Percentiles rank a stretch among this genome's conserved stretches.
Evolutionary conservation across 2,888 invertebrate genomes (phyloP).

Genomic region (Zaprionus bogoriensis): DNA sequence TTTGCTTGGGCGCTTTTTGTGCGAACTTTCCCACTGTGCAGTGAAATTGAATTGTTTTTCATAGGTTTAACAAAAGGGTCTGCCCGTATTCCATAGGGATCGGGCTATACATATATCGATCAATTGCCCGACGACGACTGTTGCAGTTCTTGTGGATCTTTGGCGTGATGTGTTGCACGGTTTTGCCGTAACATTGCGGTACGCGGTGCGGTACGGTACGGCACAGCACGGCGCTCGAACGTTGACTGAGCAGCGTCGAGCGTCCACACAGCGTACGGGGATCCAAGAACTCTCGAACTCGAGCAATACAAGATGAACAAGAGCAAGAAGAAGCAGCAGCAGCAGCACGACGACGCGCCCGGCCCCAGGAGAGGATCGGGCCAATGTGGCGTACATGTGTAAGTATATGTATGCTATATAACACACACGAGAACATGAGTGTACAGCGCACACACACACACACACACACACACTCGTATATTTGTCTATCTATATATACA

Average conservation of each 20-base stretch:
- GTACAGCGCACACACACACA: not conserved
- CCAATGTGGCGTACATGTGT: slow-evolving; percentile 1
- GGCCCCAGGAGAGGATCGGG: slow-evolving; percentile 15
- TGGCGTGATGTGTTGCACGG: too few relatives aligned
- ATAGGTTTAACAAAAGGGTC: not conserved
- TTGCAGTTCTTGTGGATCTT: too few relatives aligned
- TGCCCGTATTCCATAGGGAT: not conserved
- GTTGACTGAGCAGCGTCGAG: slow-evolving; percentile 69
- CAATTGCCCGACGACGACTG: not conserved
- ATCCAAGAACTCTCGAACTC: slow-evolving; percentile 17
- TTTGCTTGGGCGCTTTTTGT: slow-evolving; percentile 14
- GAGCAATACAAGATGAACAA: not conserved
- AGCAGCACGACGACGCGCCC: too few relatives aligned
- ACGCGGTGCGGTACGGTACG: slow-evolving; percentile 41
- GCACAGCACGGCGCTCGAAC: slow-evolving; percentile 65
- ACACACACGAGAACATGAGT: not conserved
- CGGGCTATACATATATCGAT: not conserved
- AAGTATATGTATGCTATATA: not conserved
- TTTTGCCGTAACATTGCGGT: slow-evolving; percentile 59
- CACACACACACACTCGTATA: not conserved
- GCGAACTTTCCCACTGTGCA: slow-evolving; percentile 19
- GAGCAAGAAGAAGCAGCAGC: too few relatives aligned
- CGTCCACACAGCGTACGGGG: slow-evolving; percentile 4
- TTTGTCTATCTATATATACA: slow-evolving; percentile 5
- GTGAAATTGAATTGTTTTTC: too few relatives aligned